Conservation (phyloP, 2,888 invertebrate species). For the Hemithea aestivaria region DNA sequence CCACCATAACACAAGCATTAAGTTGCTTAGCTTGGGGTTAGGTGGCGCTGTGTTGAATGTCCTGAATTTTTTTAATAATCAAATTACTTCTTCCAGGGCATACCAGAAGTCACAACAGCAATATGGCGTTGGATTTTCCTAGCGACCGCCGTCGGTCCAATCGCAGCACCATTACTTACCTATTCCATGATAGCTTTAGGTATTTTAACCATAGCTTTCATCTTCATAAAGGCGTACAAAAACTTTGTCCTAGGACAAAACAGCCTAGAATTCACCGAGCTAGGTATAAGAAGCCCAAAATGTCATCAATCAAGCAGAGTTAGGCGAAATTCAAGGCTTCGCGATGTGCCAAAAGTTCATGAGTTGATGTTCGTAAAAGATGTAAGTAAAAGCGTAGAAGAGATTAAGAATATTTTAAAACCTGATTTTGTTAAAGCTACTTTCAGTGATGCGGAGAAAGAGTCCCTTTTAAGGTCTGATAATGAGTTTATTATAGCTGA, state of each 20-base stretch:
- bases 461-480: slow-evolving; percentile 58
- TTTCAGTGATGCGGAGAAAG: slow-evolving; percentile 54
- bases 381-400: slow-evolving; percentile 49
- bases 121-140: slow-evolving; percentile 90
- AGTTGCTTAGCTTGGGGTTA: too few relatives aligned
- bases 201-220: slow-evolving; percentile 79
- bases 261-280: slow-evolving; percentile 86
- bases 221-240: slow-evolving; percentile 87
- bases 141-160: slow-evolving; percentile 87
- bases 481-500: slow-evolving; percentile 66
- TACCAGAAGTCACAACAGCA: slow-evolving; percentile 87
- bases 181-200: slow-evolving; percentile 87
- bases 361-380: slow-evolving; percentile 50
- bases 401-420: slow-evolving; percentile 45
- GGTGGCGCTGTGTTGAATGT: too few relatives aligned
- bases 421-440: slow-evolving; percentile 55
- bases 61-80: not conserved
- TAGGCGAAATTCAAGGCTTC: too few relatives aligned
- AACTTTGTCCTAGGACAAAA: slow-evolving; percentile 84
- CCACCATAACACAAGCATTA: too few relatives aligned
- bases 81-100: slow-evolving; percentile 75
- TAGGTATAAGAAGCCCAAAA: slow-evolving; percentile 86
- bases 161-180: slow-evolving; percentile 83
- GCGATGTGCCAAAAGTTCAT: slow-evolving; percentile 47
- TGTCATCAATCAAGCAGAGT: too few relatives aligned